Percentiles rank a stretch among this genome's conserved stretches.
Conservation (phyloP, 2,888 invertebrate species). For the Parthenolecanium corni region DNA sequence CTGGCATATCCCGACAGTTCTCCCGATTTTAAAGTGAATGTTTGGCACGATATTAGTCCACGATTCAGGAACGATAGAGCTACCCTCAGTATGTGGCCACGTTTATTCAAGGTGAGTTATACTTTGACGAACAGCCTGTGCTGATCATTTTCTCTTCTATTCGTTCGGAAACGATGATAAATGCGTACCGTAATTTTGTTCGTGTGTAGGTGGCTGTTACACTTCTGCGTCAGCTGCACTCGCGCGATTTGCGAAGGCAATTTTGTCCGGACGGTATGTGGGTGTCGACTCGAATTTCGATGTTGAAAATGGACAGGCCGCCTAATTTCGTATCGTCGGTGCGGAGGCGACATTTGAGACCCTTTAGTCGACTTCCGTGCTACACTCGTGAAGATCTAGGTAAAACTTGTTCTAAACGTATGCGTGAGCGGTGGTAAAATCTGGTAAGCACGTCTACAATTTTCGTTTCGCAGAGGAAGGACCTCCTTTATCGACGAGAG, state of each 20-base stretch:
- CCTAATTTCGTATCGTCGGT: conserved; percentile 33
- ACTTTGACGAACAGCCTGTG: background rate
- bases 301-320: conserved; percentile 40
- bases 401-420: too few species aligned
- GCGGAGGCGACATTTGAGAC: conserved; percentile 38
- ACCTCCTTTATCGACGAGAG: conserved; percentile 74
- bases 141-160: background rate
- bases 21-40: conserved; percentile 37
- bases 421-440: background rate
- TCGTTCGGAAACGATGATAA: too few species aligned
- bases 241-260: conserved; percentile 68
- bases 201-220: conserved; percentile 52
- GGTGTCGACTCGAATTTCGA: conserved; percentile 41
- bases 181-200: too few species aligned
- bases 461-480: conserved; percentile 52
- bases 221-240: conserved; percentile 70
- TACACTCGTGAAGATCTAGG: conserved; percentile 47
- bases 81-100: conserved; percentile 50
- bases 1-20: conserved; percentile 71
- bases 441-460: background rate
- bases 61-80: conserved; percentile 37
- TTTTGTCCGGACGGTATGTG: conserved; percentile 64
- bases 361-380: conserved; percentile 46
- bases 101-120: conserved; percentile 55
- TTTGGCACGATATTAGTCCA: conserved; percentile 34